Percentiles rank a stretch among this genome's conserved stretches.
These are phyloP conservation scores for Diadumene lineata DNA, from an alignment of 92 coral and sea anemone species.

Conservation along the genomic window DNA sequence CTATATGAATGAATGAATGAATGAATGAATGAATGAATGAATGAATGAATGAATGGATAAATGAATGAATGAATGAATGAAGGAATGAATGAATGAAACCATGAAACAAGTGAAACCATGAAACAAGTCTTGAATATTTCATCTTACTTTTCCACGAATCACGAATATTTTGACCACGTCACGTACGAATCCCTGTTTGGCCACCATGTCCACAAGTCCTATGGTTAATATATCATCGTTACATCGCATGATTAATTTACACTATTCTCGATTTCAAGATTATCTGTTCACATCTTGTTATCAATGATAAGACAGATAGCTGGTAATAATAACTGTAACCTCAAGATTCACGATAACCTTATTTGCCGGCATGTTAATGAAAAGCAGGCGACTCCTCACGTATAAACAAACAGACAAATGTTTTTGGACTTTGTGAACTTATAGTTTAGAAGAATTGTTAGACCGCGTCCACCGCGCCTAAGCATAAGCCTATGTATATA, in stretches of 20 bases:
- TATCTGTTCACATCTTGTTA: conserved; percentile 16
- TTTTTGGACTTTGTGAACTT: too few relatives aligned
- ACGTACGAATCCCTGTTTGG: too few relatives aligned
- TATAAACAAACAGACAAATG: too few relatives aligned
- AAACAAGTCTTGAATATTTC: too few relatives aligned
- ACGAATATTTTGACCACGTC: too few relatives aligned
- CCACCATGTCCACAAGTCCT: too few relatives aligned
- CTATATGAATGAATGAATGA: background rate
- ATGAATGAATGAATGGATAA: background rate
- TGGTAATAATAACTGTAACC: background rate
- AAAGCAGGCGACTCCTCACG: too few relatives aligned
- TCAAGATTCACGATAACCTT: background rate
- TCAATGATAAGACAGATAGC: background rate
- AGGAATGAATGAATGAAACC: background rate
- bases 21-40: background rate
- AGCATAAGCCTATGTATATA: too few relatives aligned
- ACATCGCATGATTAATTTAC: background rate
- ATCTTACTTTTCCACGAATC: too few relatives aligned
- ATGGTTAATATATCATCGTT: background rate
- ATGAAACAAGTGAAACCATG: background rate
- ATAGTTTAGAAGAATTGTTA: too few relatives aligned
- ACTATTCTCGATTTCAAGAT: background rate
- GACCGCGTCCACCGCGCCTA: too few relatives aligned
- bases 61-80: background rate
- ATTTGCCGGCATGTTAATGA: too few relatives aligned